Evolutionary conservation across 2,113 vertebrate species (phyloP).

Genomic region (Elaphurus davidianus): DNA sequence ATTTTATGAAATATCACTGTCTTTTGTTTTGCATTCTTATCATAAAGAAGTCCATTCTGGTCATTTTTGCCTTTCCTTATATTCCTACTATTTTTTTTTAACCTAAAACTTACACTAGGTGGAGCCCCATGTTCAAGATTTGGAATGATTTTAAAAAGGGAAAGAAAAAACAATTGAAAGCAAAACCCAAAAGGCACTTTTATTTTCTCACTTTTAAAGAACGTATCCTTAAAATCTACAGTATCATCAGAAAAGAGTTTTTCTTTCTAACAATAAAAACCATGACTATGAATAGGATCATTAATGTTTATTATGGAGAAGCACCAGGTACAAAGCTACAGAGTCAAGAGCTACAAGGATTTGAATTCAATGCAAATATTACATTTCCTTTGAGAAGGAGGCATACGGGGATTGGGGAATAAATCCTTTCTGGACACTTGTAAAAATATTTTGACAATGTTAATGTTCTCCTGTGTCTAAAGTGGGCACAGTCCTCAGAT

Average conservation of each 20-base stretch:
- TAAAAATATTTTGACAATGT: neutral
- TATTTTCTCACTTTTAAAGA: neutral
- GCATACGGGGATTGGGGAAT: too few species aligned
- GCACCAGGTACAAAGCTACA: neutral
- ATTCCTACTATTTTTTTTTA: conserved; percentile 11
- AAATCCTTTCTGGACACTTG: neutral
- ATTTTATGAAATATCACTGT: neutral
- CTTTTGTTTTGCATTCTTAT: neutral
- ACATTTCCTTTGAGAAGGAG: neutral
- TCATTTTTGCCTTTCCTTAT: conserved; percentile 26
- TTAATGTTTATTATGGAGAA: neutral
- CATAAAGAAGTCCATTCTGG: neutral
- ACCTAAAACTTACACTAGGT: conserved; percentile 80
- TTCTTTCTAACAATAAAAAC: neutral
- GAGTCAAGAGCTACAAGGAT: neutral
- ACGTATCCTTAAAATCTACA: neutral
- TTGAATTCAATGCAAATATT: neutral
- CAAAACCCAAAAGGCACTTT: neutral
- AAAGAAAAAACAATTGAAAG: neutral
- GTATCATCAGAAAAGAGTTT: neutral
- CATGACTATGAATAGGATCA: neutral
- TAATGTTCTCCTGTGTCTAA: neutral
- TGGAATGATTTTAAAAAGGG: conserved; percentile 7
- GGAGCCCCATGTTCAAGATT: conserved; percentile 80
- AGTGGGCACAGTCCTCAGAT: neutral